These are phyloP conservation scores for Drusus annulatus DNA, from an alignment of 1,140 invertebrate species.

Conservation along the genomic window DNA sequence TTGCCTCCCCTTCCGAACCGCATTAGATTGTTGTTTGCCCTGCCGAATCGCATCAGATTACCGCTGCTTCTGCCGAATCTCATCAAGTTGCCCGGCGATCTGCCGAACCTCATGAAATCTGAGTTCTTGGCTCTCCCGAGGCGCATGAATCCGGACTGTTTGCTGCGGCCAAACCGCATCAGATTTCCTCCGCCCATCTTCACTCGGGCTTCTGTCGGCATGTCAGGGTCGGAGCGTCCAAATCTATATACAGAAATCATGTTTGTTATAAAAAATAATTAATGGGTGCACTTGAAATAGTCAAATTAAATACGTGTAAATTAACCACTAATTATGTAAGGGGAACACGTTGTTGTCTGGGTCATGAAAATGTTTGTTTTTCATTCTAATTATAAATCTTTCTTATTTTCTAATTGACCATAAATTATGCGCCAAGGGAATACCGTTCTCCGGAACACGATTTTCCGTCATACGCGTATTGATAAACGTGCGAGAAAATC, in stretches of 20 bases:
- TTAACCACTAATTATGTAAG: no score
- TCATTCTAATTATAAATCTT: no score
- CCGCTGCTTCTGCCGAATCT: slow-evolving; percentile 51
- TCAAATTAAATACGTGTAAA: no score
- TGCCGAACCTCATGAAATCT: slow-evolving; percentile 54
- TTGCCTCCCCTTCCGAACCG: slow-evolving; percentile 49
- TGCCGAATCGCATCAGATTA: slow-evolving; percentile 55
- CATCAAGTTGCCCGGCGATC: slow-evolving; percentile 48
- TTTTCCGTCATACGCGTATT: no score
- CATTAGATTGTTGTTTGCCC: slow-evolving; percentile 46
- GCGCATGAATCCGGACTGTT: slow-evolving; percentile 43
- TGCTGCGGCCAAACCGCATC: slow-evolving; percentile 54
- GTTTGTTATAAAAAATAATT: no score
- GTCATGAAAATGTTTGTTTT: no score
- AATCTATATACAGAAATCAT: slow-evolving; percentile 44
- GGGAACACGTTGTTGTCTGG: no score
- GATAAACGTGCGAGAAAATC: no score
- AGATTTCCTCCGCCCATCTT: slow-evolving; percentile 49
- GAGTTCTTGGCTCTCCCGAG: slow-evolving; percentile 45
- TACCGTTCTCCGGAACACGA: no score
- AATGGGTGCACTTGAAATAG: no score
- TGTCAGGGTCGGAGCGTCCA: slow-evolving; percentile 50
- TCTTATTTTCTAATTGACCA: no score
- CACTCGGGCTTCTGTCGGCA: slow-evolving; percentile 32
- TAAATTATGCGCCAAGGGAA: no score